Evolutionary conservation across 2,797 vertebrate species (phyloP), one percentile per base, ranked within the genome.

Genomic region (Manis crassicaudata): DNA sequence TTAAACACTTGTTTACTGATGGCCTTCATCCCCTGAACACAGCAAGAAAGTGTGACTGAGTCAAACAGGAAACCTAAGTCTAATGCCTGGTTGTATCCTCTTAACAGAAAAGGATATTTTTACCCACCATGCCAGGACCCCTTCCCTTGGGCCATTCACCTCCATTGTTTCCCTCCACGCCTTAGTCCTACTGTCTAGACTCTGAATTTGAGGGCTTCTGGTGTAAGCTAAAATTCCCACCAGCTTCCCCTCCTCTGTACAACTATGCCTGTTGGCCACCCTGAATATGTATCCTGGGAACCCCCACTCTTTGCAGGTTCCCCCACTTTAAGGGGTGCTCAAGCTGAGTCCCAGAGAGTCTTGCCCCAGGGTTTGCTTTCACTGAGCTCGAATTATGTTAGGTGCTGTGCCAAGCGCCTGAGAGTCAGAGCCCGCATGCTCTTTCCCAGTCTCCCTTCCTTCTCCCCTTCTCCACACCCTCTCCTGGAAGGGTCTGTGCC

Each of bases 401-500:
- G 37, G 75, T 25, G 3, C 65, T 4, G 1, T 65, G 94, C 90
- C 82, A 76, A 40, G 82, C 62, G 13, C 65, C 85, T 2, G 14
- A 25, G 68, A 68, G 40, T 40, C 85, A 65, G 92, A 93, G 63
- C 93, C 65, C 68, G 81, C 25, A 3, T 7, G 7, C 29, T 58
- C 63, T 40, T 94, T 87, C 92, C 96, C 68, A 88, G n/a, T 77
- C 25, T 65, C 68, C 63, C 23, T 94, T 92, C 58, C 54, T 80
- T 89, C 85, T 94, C 27, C 92, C 27, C 68, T 20, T 54, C 75
- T 79, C 27, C 21, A 13, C 63, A 37, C 52, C 77, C 52, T 89
- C 83, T 73, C 80, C 23, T 77, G 56, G 87, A 95, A 82, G 80
- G 81, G 92, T 62, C 54, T 23, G 9, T 7, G 21, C 37, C 82